A percentile compares a stretch with the other conserved stretches of the same genome.
These are phyloP conservation scores for Leucania comma DNA, from an alignment of 2,888 invertebrate genomes.

Conservation along the genomic window DNA sequence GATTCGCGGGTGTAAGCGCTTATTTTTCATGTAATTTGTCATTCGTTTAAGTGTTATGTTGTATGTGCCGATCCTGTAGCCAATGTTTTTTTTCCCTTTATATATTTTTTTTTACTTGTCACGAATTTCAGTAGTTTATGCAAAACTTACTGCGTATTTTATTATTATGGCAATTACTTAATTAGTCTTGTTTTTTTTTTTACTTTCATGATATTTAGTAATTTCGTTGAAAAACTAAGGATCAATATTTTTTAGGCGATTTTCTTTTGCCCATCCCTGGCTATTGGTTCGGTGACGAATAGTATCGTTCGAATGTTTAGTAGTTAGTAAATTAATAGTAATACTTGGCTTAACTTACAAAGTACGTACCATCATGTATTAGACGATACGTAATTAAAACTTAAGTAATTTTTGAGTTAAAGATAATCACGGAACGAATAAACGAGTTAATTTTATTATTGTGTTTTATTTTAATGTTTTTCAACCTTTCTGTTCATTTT, in stretches of 20 bases:
- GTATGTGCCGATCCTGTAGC: slow-evolving; percentile 37
- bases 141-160: slow-evolving; percentile 15
- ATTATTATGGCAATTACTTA: slow-evolving; percentile 57
- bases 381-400: slow-evolving; percentile 76
- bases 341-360: slow-evolving; percentile 64
- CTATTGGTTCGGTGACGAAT: slow-evolving; percentile 51
- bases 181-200: slow-evolving; percentile 42
- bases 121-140: neutral
- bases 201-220: slow-evolving; percentile 6
- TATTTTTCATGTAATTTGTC: slow-evolving; percentile 58
- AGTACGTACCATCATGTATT: slow-evolving; percentile 75
- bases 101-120: neutral
- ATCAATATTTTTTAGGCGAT: slow-evolving; percentile 7
- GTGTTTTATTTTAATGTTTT: slow-evolving; percentile 45
- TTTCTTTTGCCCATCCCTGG: slow-evolving; percentile 22
- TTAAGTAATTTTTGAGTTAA: slow-evolving; percentile 69
- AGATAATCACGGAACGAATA: slow-evolving; percentile 75
- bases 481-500: neutral
- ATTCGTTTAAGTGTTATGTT: slow-evolving; percentile 46
- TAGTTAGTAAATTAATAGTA: slow-evolving; percentile 64
- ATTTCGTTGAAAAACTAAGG: slow-evolving; percentile 1
- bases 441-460: slow-evolving; percentile 68
- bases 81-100: slow-evolving; percentile 1
- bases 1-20: slow-evolving; percentile 40
- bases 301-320: slow-evolving; percentile 56